A percentile compares a stretch with the other conserved stretches of the same genome.
These are phyloP conservation scores for Apolygus lucorum DNA, from an alignment of 1,140 invertebrate species.

Conservation along the genomic window DNA sequence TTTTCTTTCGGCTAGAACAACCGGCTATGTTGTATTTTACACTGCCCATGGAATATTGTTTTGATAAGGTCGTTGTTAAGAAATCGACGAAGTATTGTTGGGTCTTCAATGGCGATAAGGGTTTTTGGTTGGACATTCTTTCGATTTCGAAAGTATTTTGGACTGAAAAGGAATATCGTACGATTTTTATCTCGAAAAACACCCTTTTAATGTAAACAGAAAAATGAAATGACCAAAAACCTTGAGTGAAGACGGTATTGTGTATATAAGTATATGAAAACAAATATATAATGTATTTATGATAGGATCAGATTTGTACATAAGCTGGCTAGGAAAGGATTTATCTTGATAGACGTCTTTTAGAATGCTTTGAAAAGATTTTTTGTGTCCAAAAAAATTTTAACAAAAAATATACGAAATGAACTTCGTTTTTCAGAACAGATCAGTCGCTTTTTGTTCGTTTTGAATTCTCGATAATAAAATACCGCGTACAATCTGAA, in stretches of 20 bases:
- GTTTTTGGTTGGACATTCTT: not conserved
- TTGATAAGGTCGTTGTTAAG: not conserved
- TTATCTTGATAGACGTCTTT: not conserved
- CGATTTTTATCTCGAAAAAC: not conserved
- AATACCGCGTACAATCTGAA: not conserved
- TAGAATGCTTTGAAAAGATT: not conserved
- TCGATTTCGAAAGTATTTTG: not conserved
- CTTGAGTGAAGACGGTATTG: not conserved
- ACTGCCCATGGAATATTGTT: not conserved
- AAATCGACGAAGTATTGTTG: not conserved
- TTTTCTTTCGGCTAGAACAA: too few relatives aligned
- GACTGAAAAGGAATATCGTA: not conserved
- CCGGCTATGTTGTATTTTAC: too few relatives aligned
- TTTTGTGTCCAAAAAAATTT: not conserved
- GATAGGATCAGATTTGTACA: not conserved
- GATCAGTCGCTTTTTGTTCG: not conserved
- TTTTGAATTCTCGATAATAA: not conserved
- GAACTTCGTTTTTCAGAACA: not conserved
- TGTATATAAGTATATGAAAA: not conserved
- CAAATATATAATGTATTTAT: constrained; percentile 7
- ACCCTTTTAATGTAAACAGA: not conserved
- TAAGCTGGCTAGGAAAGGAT: not conserved
- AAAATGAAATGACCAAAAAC: not conserved
- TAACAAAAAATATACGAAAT: not conserved
- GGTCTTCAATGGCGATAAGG: not conserved